Base-by-base conservation (phyloP, 2,888 invertebrate genomes). In the Mamestra brassicae region DNA sequence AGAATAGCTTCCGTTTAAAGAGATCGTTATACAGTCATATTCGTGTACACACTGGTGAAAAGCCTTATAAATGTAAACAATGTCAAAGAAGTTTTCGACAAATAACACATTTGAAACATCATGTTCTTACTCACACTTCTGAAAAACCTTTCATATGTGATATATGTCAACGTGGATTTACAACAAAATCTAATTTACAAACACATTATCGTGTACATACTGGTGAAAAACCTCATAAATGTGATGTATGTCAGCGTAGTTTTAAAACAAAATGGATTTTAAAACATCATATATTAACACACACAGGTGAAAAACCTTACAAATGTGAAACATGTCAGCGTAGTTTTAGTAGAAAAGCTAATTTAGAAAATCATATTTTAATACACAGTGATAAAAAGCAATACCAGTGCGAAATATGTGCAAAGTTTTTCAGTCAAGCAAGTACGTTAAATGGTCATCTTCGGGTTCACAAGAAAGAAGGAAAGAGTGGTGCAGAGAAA, bases 401-500 rank as follows among this genome's bases (percentile, higher is more conserved):
- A 5, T 70, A 69, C n/a, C 68, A 75, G 13, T 76, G 75, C 47
- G 74, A 75, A 67, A 67, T 74, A 74, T 75, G 75, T 38, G 67
- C 74, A 0, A 74, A 60, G n/a, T 55, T 62, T 52, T 75, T 75
- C 38, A 57, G 75, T 17, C 68, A 76, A 50, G 38, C 13, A 2
- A 68, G 74, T 52, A 66, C 74, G 3, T 62, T 76, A 15, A 62
- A 68, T 54, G 45, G 74, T 17, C 74, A 75, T 36, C 66, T 74
- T 60, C 17, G 58, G 11, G 58, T 75, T 7, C 74, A 75, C 58
- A 66, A 58, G 8, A 74, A 55, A 4, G 65, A 52, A 60, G 60
- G 60, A 42, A 60, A 38, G 10, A 38, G 17, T 8, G 36, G 36
- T 15, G 10, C 10, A 10, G 10, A 10, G 38, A 10, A 38, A n/a